Conservation (phyloP, 1,140 invertebrate genomes). For the Pseudomyrmex cubaensis region DNA sequence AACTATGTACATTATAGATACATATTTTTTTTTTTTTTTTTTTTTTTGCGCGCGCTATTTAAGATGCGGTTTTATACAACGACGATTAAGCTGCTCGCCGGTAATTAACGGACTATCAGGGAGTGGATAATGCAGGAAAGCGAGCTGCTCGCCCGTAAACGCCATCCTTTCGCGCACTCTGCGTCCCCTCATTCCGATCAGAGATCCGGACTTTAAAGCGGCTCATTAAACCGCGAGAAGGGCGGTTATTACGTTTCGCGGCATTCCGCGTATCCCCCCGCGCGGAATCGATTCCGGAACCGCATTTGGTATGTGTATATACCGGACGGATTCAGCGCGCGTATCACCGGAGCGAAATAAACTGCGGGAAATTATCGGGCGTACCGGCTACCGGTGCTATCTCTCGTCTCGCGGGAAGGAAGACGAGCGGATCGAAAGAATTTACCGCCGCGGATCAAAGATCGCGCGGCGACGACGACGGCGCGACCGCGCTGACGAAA, state of each 20-base stretch:
- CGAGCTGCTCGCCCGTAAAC: not conserved
- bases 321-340: not conserved
- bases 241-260: constrained; percentile 3
- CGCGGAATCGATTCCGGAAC: constrained; percentile 7
- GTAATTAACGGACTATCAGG: constrained; percentile 28
- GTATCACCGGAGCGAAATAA: constrained; percentile 29
- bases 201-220: not conserved
- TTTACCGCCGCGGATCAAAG: constrained; percentile 51
- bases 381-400: not conserved
- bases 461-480: constrained; percentile 22
- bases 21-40: too few species aligned
- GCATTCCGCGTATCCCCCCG: constrained; percentile 1
- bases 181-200: not conserved
- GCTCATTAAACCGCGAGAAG: constrained; percentile 19
- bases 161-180: constrained; percentile 2
- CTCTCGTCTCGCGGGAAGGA: not conserved
- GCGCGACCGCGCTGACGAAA: not conserved
- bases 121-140: constrained; percentile 1
- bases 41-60: not conserved
- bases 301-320: not conserved
- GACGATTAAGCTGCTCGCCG: not conserved
- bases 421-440: constrained; percentile 12
- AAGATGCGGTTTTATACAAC: not conserved
- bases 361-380: not conserved
- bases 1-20: too few species aligned